Conservation (phyloP, 2,888 invertebrate genomes). For the Poecilus cupreus region DNA sequence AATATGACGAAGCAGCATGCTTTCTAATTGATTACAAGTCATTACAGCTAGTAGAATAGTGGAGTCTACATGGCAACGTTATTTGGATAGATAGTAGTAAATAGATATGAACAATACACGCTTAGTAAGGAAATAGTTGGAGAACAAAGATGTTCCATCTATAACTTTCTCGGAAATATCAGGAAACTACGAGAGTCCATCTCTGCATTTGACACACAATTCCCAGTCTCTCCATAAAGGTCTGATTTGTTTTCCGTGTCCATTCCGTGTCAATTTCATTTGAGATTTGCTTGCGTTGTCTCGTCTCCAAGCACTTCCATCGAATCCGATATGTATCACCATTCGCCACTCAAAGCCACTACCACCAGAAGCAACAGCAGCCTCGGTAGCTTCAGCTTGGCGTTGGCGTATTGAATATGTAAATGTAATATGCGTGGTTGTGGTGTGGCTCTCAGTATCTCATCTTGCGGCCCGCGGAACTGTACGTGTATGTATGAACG, state of each 20-base stretch:
- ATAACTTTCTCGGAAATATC: no score
- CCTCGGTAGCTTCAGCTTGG: neutral
- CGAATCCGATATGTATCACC: conserved; percentile 11
- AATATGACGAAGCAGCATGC: no score
- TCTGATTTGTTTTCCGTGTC: conserved; percentile 33
- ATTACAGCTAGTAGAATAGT: no score
- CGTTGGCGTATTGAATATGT: conserved; percentile 19
- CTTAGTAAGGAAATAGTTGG: no score
- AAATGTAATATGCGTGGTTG: conserved; percentile 39
- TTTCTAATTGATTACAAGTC: no score
- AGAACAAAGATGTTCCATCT: no score
- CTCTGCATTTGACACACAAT: conserved; percentile 10
- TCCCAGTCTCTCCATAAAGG: conserved; percentile 18
- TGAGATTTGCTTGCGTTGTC: conserved; percentile 20
- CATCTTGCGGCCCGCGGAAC: conserved; percentile 34
- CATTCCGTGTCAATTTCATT: conserved; percentile 36
- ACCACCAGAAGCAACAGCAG: neutral
- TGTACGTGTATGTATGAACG: neutral
- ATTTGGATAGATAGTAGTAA: no score
- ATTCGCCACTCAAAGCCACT: neutral
- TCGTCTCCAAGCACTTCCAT: neutral
- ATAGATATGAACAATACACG: no score
- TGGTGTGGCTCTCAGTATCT: conserved; percentile 29
- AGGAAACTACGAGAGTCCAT: neutral
- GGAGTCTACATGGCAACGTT: no score